Evolutionary conservation across 2,797 vertebrate species (phyloP).

Genomic region (Thamnophis elegans): DNA sequence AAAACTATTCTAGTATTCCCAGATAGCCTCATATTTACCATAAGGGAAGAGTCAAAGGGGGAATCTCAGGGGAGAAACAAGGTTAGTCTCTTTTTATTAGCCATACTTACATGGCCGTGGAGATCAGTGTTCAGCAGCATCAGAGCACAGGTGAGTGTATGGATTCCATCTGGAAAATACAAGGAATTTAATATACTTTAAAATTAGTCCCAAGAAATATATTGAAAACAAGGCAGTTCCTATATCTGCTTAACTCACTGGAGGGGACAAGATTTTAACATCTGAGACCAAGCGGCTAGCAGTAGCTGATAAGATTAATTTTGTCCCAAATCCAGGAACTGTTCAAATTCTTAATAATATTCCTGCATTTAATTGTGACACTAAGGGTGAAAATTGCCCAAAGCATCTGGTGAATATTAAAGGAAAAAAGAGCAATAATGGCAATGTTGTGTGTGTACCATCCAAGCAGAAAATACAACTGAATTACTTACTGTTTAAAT

Average conservation of each 20-base stretch:
- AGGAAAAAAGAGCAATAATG: not conserved
- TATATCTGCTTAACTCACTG: not conserved
- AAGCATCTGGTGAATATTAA: not conserved
- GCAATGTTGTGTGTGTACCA: not conserved
- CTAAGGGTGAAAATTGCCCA: not conserved
- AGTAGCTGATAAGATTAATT: not conserved
- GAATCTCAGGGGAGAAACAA: not conserved
- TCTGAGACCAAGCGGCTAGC: not conserved
- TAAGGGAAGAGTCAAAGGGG: not conserved
- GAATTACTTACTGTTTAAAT: not conserved
- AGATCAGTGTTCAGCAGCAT: slow-evolving; percentile 98
- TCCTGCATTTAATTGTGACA: not conserved
- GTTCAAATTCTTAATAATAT: not conserved
- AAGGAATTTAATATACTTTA: slow-evolving; percentile 5
- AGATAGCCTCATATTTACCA: not conserved
- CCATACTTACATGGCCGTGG: slow-evolving; percentile 88
- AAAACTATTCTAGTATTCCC: not conserved
- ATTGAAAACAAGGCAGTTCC: not conserved
- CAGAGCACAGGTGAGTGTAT: slow-evolving; percentile 92
- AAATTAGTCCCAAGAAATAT: rapidly evolving
- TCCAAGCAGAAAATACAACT: not conserved
- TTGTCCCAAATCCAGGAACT: not conserved
- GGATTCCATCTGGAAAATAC: slow-evolving; percentile 86
- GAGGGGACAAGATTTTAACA: not conserved
- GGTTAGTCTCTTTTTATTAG: not conserved